phyloP scores from a whole-genome alignment of 1,140 invertebrate genomes.

The Apis dorsata region DNA sequence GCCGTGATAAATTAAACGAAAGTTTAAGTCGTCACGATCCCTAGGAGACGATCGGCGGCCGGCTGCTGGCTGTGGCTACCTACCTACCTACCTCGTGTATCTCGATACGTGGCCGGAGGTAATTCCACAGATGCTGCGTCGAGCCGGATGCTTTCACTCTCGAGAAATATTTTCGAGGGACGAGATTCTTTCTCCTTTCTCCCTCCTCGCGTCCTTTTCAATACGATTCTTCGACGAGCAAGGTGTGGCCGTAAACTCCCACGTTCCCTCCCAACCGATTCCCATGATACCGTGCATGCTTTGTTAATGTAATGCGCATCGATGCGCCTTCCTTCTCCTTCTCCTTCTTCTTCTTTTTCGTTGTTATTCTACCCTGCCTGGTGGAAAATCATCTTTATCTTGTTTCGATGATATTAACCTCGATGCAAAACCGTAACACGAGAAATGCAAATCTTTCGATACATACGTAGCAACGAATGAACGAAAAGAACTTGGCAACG shows the following conservation, averaged over 20 bases:
- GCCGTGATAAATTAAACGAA: constrained; percentile 66
- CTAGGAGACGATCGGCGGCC: constrained; percentile 49
- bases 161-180: constrained; percentile 65
- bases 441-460: not conserved
- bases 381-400: too few species aligned
- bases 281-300: constrained; percentile 43
- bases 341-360: not conserved
- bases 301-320: constrained; percentile 22
- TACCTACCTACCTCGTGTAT: constrained; percentile 54
- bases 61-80: not conserved
- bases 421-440: not conserved
- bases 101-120: constrained; percentile 44
- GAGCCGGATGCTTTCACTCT: constrained; percentile 68
- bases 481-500: not conserved
- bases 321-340: constrained; percentile 5
- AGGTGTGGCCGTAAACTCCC: constrained; percentile 63
- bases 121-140: constrained; percentile 12
- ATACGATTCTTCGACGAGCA: constrained; percentile 43
- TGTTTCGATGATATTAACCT: too few species aligned
- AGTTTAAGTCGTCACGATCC: constrained; percentile 67
- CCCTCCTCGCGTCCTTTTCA: constrained; percentile 44
- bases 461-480: not conserved
- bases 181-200: constrained; percentile 20
- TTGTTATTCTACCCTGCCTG: not conserved
- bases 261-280: constrained; percentile 57